Base-by-base conservation (phyloP, 2,888 invertebrate genomes). In the Microctonus brassicae region DNA sequence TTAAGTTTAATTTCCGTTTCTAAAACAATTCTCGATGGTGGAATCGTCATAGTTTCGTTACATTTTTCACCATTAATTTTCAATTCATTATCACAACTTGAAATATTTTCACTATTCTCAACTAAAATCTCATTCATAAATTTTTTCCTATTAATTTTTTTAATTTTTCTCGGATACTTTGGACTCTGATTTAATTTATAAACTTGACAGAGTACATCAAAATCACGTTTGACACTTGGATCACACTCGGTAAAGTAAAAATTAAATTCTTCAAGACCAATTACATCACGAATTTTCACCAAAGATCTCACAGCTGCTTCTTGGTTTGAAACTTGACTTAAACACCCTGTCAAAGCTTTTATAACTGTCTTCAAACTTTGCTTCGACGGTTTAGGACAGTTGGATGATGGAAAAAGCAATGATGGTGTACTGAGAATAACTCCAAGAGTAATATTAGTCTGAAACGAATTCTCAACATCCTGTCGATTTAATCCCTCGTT, bases 1-100 rank as follows among this genome's bases (percentile, higher is more conserved):
- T 94, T 92, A 76, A 95, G 92, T 81, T 94, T 92, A 29, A 95
- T 94, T 89, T 95, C 95, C 0, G 95, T 95, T 88, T 95, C 95
- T 79, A 95, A 90, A 60, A 95, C 94, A 0, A 95, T 91, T 85
- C 88, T 79, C 2, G 84, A 82, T 0, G 82, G 78, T 0, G 85
- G 79, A 67, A 84, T 79, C 0, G 64, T 24, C 3, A 82, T 55
- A 73, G 66, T 74, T 13, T 73, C 73, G 42, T 3, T 2, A 22
- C 2, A 1, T 22, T 34, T 24, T 7, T 60, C 24, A 17, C 26
- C 17, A 34, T 63, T 63, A 20, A 20, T 62, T 10, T 20, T 42
- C 10, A 33, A 11, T 9, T 29, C 42, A 17, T 52, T 20, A 29
- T 29, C 17, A 20, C 13, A 24, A 63, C 26, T 57, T 36, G 36